These are phyloP conservation scores for Drosophila setosimentum DNA, from an alignment of 2,888 invertebrate species.

Conservation along the genomic window DNA sequence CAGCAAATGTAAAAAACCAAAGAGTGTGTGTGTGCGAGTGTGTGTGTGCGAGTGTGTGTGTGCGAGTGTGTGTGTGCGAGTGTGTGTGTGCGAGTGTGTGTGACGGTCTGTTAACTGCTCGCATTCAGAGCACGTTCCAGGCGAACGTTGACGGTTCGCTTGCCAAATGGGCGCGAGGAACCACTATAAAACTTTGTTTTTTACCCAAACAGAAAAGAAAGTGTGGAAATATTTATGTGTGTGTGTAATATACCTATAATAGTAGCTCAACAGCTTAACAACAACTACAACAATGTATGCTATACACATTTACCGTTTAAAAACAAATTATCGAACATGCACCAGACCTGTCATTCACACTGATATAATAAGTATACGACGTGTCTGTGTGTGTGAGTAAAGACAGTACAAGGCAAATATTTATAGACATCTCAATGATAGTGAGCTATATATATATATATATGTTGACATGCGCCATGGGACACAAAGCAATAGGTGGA, in stretches of 20 bases:
- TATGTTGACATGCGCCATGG: slow-evolving; percentile 43
- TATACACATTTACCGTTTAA: slow-evolving; percentile 68
- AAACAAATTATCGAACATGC: slow-evolving; percentile 79
- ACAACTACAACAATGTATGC: slow-evolving; percentile 39
- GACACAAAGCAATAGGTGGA: slow-evolving; percentile 10
- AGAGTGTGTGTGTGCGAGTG: slow-evolving; percentile 9
- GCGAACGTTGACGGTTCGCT: slow-evolving; percentile 75
- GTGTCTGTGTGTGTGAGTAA: slow-evolving; percentile 7
- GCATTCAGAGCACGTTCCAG: slow-evolving; percentile 73
- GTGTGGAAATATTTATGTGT: slow-evolving; percentile 3
- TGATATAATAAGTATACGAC: slow-evolving; percentile 44
- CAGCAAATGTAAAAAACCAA: slow-evolving; percentile 41
- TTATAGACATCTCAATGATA: slow-evolving; percentile 62
- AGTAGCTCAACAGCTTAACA: slow-evolving; percentile 57
- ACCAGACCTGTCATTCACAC: slow-evolving; percentile 68
- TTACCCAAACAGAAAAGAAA: slow-evolving; percentile 28
- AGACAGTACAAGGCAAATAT: slow-evolving; percentile 26
- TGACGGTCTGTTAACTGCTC: slow-evolving; percentile 61
- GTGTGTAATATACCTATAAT: slow-evolving; percentile 60
- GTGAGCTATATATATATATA: slow-evolving; percentile 5
- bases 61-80: slow-evolving; percentile 2
- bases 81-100: slow-evolving; percentile 28
- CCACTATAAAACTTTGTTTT: slow-evolving; percentile 54
- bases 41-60: slow-evolving; percentile 16
- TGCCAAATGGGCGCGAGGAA: slow-evolving; percentile 66